Conservation (phyloP, 2,113 vertebrate genomes). For the Protomyctophum bolini region DNA sequence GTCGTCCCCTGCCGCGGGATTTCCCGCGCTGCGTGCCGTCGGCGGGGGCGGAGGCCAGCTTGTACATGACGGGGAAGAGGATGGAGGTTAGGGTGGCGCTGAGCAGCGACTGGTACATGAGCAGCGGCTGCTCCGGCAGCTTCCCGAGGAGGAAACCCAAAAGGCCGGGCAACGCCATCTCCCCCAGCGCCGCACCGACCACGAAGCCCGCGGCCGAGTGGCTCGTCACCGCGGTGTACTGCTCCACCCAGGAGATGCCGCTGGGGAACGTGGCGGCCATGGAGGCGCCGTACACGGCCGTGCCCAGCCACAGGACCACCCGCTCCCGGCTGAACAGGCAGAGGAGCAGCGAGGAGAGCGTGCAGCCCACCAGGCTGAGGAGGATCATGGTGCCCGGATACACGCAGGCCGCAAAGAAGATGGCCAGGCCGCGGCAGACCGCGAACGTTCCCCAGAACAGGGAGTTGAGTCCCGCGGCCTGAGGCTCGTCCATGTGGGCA, state of each 20-base stretch:
- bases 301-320: slow-evolving; percentile 83
- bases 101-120: slow-evolving; percentile 83
- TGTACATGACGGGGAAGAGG: slow-evolving; percentile 91
- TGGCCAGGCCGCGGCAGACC: slow-evolving; percentile 81
- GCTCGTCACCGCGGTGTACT: slow-evolving; percentile 87
- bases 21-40: slow-evolving; percentile 19
- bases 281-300: slow-evolving; percentile 84
- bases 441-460: slow-evolving; percentile 92
- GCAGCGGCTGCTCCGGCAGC: slow-evolving; percentile 74
- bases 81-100: slow-evolving; percentile 79
- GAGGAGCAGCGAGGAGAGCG: slow-evolving; percentile 78
- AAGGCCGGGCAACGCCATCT: slow-evolving; percentile 88
- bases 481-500: slow-evolving; percentile 67
- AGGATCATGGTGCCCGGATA: slow-evolving; percentile 88
- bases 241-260: slow-evolving; percentile 92
- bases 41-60: slow-evolving; percentile 76
- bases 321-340: slow-evolving; percentile 75
- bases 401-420: slow-evolving; percentile 84
- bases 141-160: slow-evolving; percentile 84
- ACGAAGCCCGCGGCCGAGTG: slow-evolving; percentile 84
- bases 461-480: slow-evolving; percentile 88
- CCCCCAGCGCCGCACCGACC: slow-evolving; percentile 86
- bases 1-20: slow-evolving; percentile 4
- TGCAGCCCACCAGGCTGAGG: slow-evolving; percentile 81
- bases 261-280: slow-evolving; percentile 93